Evolutionary conservation across 1,140 invertebrate genomes (phyloP).

Genomic region (Holotrichia oblita): DNA sequence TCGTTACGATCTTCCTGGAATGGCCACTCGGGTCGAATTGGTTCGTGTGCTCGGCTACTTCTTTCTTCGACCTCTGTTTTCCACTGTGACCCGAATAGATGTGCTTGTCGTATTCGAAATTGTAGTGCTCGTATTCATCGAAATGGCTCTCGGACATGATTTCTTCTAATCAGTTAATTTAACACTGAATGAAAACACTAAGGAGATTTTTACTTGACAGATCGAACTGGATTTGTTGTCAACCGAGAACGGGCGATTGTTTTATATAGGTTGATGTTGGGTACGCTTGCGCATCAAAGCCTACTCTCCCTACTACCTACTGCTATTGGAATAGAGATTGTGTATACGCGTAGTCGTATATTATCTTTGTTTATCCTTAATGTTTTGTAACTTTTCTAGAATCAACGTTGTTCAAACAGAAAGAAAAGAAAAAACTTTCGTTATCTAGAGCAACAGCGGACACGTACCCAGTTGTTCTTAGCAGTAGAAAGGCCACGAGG

Average conservation of each 20-base stretch:
- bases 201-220: not conserved
- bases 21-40: constrained; percentile 89
- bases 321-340: not conserved
- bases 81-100: constrained; percentile 84
- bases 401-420: not conserved
- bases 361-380: constrained; percentile 9
- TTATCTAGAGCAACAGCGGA: not conserved
- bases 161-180: not conserved
- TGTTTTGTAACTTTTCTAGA: constrained; percentile 27
- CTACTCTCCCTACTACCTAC: constrained; percentile 6
- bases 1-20: constrained; percentile 87
- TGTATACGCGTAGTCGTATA: not conserved
- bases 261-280: not conserved
- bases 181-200: constrained; percentile 13
- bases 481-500: not conserved
- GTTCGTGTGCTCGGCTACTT: constrained; percentile 85
- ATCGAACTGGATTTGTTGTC: constrained; percentile 2
- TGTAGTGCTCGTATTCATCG: constrained; percentile 92
- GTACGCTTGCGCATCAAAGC: not conserved
- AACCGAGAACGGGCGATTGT: constrained; percentile 21
- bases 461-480: not conserved
- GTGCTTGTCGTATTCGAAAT: constrained; percentile 89
- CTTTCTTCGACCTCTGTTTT: constrained; percentile 87
- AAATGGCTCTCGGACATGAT: constrained; percentile 79
- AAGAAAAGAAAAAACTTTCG: no score